Conservation (phyloP, 2,888 invertebrate species). For the Nemurella pictetii region DNA sequence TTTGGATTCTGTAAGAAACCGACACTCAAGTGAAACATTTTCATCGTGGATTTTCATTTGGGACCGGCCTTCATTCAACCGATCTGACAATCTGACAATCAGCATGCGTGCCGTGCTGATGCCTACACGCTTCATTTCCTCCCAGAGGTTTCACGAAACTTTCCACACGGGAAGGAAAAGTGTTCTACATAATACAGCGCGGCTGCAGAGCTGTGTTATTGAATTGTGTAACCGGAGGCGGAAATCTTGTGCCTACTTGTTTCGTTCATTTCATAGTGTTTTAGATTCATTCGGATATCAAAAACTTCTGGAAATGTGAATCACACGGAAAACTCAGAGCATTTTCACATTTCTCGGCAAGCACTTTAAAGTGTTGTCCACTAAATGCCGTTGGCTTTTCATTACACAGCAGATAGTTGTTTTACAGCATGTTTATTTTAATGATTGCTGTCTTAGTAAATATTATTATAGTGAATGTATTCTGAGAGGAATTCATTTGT, state of each 20-base stretch:
- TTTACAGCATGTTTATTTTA: not conserved
- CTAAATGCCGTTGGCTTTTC: not conserved
- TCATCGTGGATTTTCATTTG: no score
- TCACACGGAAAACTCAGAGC: not conserved
- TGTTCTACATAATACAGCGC: not conserved
- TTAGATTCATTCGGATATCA: not conserved
- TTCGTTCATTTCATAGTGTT: not conserved
- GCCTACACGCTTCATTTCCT: not conserved
- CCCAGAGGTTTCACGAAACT: not conserved
- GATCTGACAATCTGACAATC: no score
- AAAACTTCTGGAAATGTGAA: not conserved
- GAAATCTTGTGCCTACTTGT: not conserved
- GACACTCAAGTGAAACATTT: no score
- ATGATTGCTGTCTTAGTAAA: not conserved
- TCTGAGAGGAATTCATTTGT: not conserved
- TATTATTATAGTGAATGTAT: not conserved
- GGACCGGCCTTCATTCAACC: no score
- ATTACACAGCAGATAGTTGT: no score
- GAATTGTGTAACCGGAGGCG: not conserved
- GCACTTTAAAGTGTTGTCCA: no score
- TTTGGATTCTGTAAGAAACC: no score
- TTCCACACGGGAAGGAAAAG: not conserved
- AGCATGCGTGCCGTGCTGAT: no score
- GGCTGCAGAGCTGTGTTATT: not conserved
- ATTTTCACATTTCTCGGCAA: not conserved